These are phyloP conservation scores for Sinelater perroti DNA, from an alignment of 2,888 invertebrate genomes.

Conservation along the genomic window DNA sequence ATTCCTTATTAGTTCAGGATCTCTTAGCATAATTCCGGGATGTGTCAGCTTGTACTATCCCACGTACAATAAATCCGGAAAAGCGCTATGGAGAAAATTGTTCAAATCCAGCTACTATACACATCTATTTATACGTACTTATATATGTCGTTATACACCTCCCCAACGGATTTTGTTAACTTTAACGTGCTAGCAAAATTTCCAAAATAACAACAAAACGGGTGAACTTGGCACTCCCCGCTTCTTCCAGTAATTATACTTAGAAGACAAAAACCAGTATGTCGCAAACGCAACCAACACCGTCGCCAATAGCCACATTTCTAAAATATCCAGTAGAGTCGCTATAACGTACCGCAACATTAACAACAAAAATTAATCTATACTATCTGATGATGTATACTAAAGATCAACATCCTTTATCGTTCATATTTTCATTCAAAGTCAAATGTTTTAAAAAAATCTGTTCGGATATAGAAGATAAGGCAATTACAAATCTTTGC, in stretches of 20 bases:
- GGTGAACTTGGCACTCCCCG: conserved; percentile 46
- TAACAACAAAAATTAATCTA: too few relatives aligned
- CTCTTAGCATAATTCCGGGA: conserved; percentile 53
- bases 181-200: conserved; percentile 47
- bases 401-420: too few relatives aligned
- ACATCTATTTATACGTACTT: conserved; percentile 44
- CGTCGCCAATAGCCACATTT: too few relatives aligned
- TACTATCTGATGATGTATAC: too few relatives aligned
- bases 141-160: conserved; percentile 49
- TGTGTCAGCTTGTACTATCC: conserved; percentile 54
- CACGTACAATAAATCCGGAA: conserved; percentile 51
- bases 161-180: conserved; percentile 45
- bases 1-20: conserved; percentile 55
- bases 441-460: too few relatives aligned
- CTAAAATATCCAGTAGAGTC: too few relatives aligned
- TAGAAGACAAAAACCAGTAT: neutral
- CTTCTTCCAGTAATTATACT: conserved; percentile 46
- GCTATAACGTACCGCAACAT: too few relatives aligned
- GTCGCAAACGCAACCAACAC: too few relatives aligned
- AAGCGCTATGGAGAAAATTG: conserved; percentile 46
- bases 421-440: too few relatives aligned
- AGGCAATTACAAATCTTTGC: too few relatives aligned
- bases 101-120: neutral
- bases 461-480: too few relatives aligned
- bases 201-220: conserved; percentile 45